Evolutionary conservation across 2,888 invertebrate species (phyloP), one percentile per base, ranked within the genome.

Genomic region (Polyommatus icarus): DNA sequence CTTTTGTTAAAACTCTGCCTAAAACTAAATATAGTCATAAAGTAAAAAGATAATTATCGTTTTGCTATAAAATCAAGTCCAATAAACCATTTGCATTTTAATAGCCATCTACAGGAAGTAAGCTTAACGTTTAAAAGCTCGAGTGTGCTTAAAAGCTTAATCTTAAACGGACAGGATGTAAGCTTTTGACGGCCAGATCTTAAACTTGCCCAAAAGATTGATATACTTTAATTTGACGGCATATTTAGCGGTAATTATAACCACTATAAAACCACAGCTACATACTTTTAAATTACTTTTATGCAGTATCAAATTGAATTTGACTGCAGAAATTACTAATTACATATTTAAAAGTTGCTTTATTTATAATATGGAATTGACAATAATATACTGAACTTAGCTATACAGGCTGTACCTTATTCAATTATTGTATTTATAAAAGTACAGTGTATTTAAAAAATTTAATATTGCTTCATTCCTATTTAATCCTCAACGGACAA

Each of bases 141-240:
- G 15, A 67, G 67, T 67, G 67, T 67, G 67, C 67, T 67, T 67
- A 29, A 67, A 67, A 67, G 67, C 67, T 67, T 67, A 29, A 75
- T 75, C 75, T 75, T 20, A 78, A 77, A 78, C 80, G 76, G 81
- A 82, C 80, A 82, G 82, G 82, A 82, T 75, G 54, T 54, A n/a
- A 75, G 32, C 50, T 75, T 75, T 75, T 82, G 82, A 82, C 82
- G 79, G 81, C 78, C 79, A 80, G 81, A 81, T 81, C 80, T 80
- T 75, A 75, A 73, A 75, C 54, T 54, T 73, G 73, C 73, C 61
- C 77, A 79, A 80, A 79, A 46, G 40, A 46, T 76, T 76, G 77
- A 67, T 77, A 77, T 77, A 71, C 71, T 59, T 20, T 15, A 67
- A 72, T 72, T 72, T 72, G 40, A 72, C 40, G 40, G 72, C 72